Evolutionary conservation across 35 echinoderm and acorn worm genomes (phyloP).

Genomic region (Lytechinus pictus): DNA sequence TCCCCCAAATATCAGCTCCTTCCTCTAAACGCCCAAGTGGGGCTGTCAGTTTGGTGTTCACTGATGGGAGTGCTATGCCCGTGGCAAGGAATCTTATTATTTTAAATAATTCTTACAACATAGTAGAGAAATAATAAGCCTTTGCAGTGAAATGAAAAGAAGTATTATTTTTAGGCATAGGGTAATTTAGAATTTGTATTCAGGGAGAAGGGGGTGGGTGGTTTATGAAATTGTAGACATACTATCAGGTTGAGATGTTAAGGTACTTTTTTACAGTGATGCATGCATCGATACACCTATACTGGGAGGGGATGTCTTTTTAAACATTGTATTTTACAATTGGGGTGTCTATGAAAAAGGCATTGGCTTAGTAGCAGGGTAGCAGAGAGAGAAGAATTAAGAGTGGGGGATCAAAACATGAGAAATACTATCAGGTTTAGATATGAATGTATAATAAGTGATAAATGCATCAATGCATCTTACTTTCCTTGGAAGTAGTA

Average conservation of each 20-base stretch:
- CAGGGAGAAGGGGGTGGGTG: not conserved
- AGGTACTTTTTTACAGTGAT: too few species aligned
- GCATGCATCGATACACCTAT: too few species aligned
- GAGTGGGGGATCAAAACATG: not conserved
- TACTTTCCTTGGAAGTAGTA: too few species aligned
- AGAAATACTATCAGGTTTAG: not conserved
- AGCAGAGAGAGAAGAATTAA: not conserved
- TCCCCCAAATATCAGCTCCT: not conserved
- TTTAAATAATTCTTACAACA: not conserved
- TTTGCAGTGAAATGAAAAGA: not conserved
- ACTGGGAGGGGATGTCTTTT: too few species aligned
- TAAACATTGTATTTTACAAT: too few species aligned
- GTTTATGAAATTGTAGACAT: too few species aligned
- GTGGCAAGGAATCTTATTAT: not conserved
- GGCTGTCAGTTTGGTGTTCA: not conserved
- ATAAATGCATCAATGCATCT: not conserved
- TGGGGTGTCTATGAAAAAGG: not conserved
- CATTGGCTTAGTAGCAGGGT: not conserved
- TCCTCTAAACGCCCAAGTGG: not conserved
- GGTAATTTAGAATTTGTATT: not conserved
- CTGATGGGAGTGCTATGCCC: not conserved
- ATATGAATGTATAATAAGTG: not conserved
- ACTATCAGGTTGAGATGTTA: too few species aligned
- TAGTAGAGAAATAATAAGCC: not conserved
- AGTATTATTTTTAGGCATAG: not conserved